phyloP scores from a whole-genome alignment of 30 jellyfish, hydroid and myxozoan species.

The Pelagia noctiluca region DNA sequence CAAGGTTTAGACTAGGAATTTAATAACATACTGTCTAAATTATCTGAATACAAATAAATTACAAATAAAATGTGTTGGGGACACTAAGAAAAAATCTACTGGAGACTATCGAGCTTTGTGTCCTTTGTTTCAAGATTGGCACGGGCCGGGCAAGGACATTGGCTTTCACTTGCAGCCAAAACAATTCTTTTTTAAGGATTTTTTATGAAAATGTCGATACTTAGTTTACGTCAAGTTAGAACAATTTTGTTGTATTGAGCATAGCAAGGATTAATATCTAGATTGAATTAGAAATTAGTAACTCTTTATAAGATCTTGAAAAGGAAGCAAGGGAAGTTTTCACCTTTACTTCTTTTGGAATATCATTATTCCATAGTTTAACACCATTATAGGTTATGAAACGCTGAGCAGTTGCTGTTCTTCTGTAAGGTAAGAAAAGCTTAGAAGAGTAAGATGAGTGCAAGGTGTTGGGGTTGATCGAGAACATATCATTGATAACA shows the following conservation, averaged over 20 bases:
- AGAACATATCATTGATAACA: background rate
- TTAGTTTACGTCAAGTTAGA: background rate
- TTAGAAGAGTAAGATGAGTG: background rate
- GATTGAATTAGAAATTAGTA: background rate
- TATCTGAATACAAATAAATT: background rate
- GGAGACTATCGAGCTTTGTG: background rate
- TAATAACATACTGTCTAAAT: background rate
- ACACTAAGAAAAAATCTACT: background rate
- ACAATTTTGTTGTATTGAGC: background rate
- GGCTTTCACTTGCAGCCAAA: background rate
- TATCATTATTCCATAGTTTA: background rate
- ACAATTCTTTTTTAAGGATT: background rate
- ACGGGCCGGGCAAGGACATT: no score
- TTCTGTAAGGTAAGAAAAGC: background rate
- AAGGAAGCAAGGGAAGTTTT: background rate
- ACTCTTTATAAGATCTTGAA: background rate
- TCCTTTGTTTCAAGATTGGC: constrained; percentile 2
- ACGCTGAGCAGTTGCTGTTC: constrained; percentile 1
- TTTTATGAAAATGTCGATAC: background rate
- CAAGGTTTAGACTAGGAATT: no score
- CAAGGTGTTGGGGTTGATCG: background rate
- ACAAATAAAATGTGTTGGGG: background rate
- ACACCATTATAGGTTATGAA: constrained; percentile 2
- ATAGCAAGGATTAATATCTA: background rate
- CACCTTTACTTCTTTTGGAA: background rate